A percentile compares a stretch with the other conserved stretches of the same genome.
phyloP scores from a whole-genome alignment of 2,888 invertebrate genomes.

The Drosophila meridionalis region DNA sequence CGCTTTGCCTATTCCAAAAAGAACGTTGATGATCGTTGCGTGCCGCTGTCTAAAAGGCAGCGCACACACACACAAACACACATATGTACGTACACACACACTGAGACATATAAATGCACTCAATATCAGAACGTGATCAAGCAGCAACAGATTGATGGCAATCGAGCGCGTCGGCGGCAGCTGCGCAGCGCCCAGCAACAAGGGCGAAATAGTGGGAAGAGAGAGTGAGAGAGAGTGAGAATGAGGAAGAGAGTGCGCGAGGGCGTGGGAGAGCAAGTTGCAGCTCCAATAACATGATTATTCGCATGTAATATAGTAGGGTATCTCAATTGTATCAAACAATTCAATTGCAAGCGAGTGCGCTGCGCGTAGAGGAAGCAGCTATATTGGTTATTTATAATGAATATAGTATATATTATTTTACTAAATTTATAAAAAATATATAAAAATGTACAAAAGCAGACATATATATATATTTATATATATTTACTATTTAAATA shows the following conservation, averaged over 20 bases:
- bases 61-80: not conserved
- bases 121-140: conserved; percentile 57
- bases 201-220: conserved; percentile 8
- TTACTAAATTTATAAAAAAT: no score
- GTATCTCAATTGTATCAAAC: conserved; percentile 2
- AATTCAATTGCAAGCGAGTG: not conserved
- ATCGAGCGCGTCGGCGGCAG: conserved; percentile 26
- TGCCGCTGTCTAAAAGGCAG: conserved; percentile 28
- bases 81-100: not conserved
- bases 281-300: conserved; percentile 7
- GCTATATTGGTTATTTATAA: not conserved
- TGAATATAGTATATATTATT: accelerated
- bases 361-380: not conserved
- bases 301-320: not conserved
- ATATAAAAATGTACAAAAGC: no score
- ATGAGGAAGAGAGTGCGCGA: not conserved
- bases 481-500: no score
- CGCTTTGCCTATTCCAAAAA: conserved; percentile 32
- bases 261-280: not conserved
- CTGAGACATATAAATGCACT: conserved; percentile 45
- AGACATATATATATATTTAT: no score
- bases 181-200: conserved; percentile 17
- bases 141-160: conserved; percentile 40
- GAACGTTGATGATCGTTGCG: conserved; percentile 50
- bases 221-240: not conserved